Evolutionary conservation across 37 sponge, comb jelly and placozoan genomes (phyloP), one percentile per base, ranked within the genome.

Genomic region (Crambe crambe): DNA sequence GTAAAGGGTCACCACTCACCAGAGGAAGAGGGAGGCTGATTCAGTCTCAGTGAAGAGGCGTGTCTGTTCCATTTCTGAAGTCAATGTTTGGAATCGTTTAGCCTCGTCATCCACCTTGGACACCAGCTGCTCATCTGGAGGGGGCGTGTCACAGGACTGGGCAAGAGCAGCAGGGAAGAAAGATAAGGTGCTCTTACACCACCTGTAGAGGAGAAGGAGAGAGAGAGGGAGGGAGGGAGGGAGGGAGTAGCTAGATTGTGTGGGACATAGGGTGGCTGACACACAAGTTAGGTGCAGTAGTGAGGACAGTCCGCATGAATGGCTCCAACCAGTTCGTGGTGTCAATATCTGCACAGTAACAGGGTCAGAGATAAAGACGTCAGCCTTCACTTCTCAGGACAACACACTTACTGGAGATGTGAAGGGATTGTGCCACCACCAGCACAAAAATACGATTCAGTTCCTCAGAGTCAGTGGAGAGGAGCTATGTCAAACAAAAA

Each of bases 381-480:
- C 8, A n/a, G n/a, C n/a, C n/a, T n/a, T 35, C 41, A n/a, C 37
- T 15, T 5, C 36, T 8, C 47, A 23, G 39, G 27, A 18, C 3
- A 42, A 43, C 4, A 23, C 6, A 44, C 87, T 78, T 27, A 89
- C 94, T 89, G 30, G 94, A 77, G 32, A 86, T 79, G 59, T 89
- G 86, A 27, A 95, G 58, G 5, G 85, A 79, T 66, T 90, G 90
- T 27, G 96, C 96, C 32, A 95, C 61, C 18, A 79, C 81, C 37
- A 79, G 74, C 29, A 92, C 83, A 64, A 95, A 76, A 2, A 82
- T 83, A 47, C 82, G 65, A 56, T 95, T 95, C 75, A 92, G 78
- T 57, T 95, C 96, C 44, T 95, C 96, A 1, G 85, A 86, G 29
- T 95, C 96, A 38, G 42, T 57, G 35, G 78, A 87, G 39, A 87